Evolutionary conservation across 2,888 invertebrate genomes (phyloP).

Genomic region (Andrena praecox): DNA sequence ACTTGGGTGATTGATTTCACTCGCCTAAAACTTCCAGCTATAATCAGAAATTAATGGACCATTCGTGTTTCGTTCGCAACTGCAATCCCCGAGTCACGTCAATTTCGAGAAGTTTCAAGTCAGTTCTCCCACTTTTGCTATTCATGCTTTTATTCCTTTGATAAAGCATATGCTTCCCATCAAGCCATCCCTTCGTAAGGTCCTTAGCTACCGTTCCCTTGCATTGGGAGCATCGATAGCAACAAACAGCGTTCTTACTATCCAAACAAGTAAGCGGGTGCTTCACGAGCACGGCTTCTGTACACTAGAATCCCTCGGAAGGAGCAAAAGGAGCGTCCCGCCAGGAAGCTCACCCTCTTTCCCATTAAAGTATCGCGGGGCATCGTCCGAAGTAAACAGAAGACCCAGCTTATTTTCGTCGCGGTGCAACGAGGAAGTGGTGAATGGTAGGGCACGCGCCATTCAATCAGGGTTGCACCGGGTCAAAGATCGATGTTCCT

Average conservation of each 20-base stretch:
- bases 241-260: background rate
- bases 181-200: too few species aligned
- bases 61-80: too few species aligned
- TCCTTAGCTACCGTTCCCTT: background rate
- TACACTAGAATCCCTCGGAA: background rate
- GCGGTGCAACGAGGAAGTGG: constrained; percentile 6
- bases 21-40: background rate
- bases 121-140: too few species aligned
- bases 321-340: too few species aligned
- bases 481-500: constrained; percentile 58
- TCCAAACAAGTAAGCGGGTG: background rate
- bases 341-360: too few species aligned
- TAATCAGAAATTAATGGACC: too few species aligned
- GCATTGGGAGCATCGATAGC: background rate
- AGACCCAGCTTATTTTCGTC: constrained; percentile 4
- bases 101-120: too few species aligned
- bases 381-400: constrained; percentile 3
- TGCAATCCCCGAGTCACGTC: too few species aligned
- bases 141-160: too few species aligned
- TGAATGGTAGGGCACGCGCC: constrained; percentile 47
- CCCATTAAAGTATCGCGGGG: background rate
- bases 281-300: too few species aligned
- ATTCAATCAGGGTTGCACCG: constrained; percentile 42
- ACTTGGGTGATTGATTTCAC: background rate
- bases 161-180: too few species aligned